These are phyloP conservation scores for Drosophila multiciliata DNA, from an alignment of 2,888 invertebrate species.

Conservation along the genomic window DNA sequence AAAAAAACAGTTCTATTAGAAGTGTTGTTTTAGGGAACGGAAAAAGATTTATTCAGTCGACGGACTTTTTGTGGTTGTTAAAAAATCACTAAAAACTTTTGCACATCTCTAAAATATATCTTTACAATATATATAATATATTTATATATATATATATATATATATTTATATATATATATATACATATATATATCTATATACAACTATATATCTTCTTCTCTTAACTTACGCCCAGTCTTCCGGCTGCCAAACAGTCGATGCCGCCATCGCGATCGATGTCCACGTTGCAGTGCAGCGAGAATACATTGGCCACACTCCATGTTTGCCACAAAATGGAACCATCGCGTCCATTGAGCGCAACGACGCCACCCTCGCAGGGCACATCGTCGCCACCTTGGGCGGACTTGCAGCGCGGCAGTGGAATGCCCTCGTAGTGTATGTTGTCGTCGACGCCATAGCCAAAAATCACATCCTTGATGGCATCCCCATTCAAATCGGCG, in stretches of 20 bases:
- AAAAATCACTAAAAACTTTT: too few species aligned
- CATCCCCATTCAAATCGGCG: conserved; percentile 90
- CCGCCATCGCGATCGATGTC: conserved; percentile 90
- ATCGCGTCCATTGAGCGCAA: conserved; percentile 90
- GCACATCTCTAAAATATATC: neutral
- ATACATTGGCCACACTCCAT: conserved; percentile 90
- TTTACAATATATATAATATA: too few species aligned
- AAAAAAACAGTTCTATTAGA: neutral
- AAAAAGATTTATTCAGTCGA: too few species aligned
- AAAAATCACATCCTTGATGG: conserved; percentile 89
- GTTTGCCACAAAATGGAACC: conserved; percentile 91
- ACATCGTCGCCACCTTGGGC: conserved; percentile 88
- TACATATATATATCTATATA: neutral
- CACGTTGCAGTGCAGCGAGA: conserved; percentile 89
- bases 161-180: neutral
- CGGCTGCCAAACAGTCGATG: conserved; percentile 90
- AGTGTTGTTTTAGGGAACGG: too few species aligned
- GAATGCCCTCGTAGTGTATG: conserved; percentile 86
- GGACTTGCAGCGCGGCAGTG: conserved; percentile 86
- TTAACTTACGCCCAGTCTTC: conserved; percentile 88
- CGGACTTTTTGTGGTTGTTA: too few species aligned
- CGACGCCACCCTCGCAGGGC: conserved; percentile 90
- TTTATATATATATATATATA: too few species aligned
- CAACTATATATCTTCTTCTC: neutral
- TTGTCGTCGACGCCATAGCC: conserved; percentile 89